Conservation (phyloP, 2,888 invertebrate genomes). For the Xanthia togata region DNA sequence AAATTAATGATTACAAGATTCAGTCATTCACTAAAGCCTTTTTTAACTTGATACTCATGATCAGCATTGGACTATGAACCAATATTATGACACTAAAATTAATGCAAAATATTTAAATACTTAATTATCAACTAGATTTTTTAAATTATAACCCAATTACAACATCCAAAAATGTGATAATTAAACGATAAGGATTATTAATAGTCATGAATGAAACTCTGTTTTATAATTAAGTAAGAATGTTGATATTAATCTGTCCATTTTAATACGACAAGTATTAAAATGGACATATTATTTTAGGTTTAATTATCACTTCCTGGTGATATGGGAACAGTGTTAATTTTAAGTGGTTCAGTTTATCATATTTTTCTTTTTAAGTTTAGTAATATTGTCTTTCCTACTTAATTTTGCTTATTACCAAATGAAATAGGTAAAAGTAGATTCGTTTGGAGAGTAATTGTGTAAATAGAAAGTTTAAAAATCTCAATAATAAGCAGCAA, state of each 20-base stretch:
- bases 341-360: constrained; percentile 2
- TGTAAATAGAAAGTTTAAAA: neutral
- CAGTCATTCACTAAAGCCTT: neutral
- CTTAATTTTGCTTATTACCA: neutral
- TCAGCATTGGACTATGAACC: neutral
- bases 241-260: constrained; percentile 21
- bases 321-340: constrained; percentile 12
- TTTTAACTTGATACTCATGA: neutral
- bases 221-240: constrained; percentile 23
- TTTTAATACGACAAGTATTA: constrained; percentile 7
- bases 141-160: constrained; percentile 8
- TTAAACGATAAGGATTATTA: constrained; percentile 35
- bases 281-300: no score
- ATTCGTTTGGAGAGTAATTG: neutral
- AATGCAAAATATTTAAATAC: constrained; percentile 18
- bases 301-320: constrained; percentile 33
- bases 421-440: neutral
- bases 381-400: neutral
- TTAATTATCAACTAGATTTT: constrained; percentile 9
- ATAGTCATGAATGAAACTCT: constrained; percentile 9
- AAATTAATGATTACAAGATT: neutral
- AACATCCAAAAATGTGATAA: constrained; percentile 20
- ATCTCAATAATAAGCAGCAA: neutral
- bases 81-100: neutral
- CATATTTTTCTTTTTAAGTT: neutral